Percentiles rank a stretch among this genome's conserved stretches.
Conservation (phyloP, 2,113 vertebrate genomes). For the Dendropsophus ebraccatus region DNA sequence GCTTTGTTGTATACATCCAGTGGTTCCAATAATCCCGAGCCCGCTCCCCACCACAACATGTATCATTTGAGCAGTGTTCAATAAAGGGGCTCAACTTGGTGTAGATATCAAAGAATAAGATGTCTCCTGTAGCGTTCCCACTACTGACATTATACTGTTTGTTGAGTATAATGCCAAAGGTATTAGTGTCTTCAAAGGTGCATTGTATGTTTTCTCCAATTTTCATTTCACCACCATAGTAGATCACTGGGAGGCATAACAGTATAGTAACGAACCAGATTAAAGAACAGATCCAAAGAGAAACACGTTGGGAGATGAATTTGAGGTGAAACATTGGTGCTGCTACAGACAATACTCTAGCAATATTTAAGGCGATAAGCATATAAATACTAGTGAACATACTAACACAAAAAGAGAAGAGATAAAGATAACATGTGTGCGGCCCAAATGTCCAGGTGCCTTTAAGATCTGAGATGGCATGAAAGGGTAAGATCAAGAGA, state of each 20-base stretch:
- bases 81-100: neutral
- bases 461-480: neutral
- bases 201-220: neutral
- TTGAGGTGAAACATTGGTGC: conserved; percentile 25
- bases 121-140: neutral
- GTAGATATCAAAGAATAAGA: neutral
- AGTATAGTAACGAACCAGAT: conserved; percentile 1
- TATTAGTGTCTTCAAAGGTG: neutral
- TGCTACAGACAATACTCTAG: conserved; percentile 19
- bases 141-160: neutral
- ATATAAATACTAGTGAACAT: conserved; percentile 36
- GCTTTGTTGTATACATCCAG: neutral
- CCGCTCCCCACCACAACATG: neutral
- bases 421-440: neutral
- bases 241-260: neutral
- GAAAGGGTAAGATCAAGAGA: conserved; percentile 23
- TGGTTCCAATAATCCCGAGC: neutral
- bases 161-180: neutral
- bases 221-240: neutral
- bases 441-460: neutral
- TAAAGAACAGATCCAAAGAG: neutral
- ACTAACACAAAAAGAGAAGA: neutral
- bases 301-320: neutral
- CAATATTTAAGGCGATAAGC: conserved; percentile 26
- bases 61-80: neutral